Evolutionary conservation across 2,888 invertebrate genomes (phyloP), one percentile per base, ranked within the genome.

Genomic region (Plemyria rubiginata): DNA sequence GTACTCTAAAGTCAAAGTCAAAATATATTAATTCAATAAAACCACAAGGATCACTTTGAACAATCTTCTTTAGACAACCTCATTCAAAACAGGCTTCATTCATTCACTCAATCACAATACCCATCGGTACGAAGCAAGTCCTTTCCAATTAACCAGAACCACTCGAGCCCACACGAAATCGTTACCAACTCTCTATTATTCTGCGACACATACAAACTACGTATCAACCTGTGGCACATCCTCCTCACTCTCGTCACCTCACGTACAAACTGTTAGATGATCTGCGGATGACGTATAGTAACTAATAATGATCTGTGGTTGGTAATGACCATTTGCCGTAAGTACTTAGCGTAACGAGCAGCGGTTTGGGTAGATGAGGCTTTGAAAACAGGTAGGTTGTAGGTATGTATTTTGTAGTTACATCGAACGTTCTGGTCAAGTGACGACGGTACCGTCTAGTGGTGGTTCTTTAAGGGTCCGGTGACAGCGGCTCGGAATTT

Each of bases 271-370:
- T 28, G 40, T n/a, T 28, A 22, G 11, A 12, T 16, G 11, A 38
- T 28, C 53, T 53, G 13, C 22, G 53, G 0, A n/a, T 3, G 8
- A 43, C 43, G 43, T 43, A 8, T 43, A 43, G 8, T 43, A 16
- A 43, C 43, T 43, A 16, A 15, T 15, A 13, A 40, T 56, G 6
- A 29, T 49, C 56, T 56, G 56, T 56, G 56, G 13, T 9, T 43
- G 43, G 40, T 48, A 54, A 55, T 56, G 46, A 46, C 50, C 53
- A 32, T 8, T 22, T 22, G 22, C 22, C 36, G 22, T 3, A 38
- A 57, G 53, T 52, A 57, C 62, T 62, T 53, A 22, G 12, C 4
- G 36, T 57, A 62, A 62, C 57, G 56, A 57, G 62, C 53, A 57
- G 62, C 53, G 53, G 53, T 40, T 50, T 22, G 7, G 13, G 36